A percentile compares a stretch with the other conserved stretches of the same genome.
phyloP scores from a whole-genome alignment of 2,888 invertebrate genomes.

The Diarsia mendica region DNA sequence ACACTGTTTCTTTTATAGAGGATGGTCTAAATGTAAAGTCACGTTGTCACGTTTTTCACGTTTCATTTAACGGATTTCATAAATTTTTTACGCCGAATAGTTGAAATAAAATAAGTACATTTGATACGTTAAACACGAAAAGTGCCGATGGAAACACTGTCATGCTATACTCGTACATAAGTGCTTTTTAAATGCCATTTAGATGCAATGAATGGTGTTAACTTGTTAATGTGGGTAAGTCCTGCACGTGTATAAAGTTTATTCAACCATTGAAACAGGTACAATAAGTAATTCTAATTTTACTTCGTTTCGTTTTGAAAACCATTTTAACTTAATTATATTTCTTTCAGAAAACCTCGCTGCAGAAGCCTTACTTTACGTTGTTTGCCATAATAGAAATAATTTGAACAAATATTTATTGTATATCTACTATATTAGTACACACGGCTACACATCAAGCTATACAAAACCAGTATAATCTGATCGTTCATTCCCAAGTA shows the following conservation, averaged over 20 bases:
- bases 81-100: background rate
- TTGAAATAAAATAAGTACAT: constrained; percentile 5
- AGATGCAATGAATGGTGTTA: constrained; percentile 2
- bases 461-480: too few species aligned
- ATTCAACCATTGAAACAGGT: background rate
- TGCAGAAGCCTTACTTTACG: background rate
- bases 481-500: too few species aligned
- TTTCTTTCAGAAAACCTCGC: too few species aligned
- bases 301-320: too few species aligned
- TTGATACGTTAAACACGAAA: constrained; percentile 35
- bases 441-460: too few species aligned
- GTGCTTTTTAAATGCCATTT: background rate
- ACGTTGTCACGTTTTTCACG: constrained; percentile 35
- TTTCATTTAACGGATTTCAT: constrained; percentile 7
- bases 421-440: too few species aligned
- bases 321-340: too few species aligned
- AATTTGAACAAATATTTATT: too few species aligned
- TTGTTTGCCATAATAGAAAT: background rate
- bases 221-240: background rate
- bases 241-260: background rate
- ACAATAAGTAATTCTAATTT: background rate
- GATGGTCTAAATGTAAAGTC: constrained; percentile 39
- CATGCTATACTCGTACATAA: background rate
- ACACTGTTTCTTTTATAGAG: constrained; percentile 4
- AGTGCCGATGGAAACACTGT: background rate